Base-by-base conservation (phyloP, 2,797 vertebrate species). In the Rhodeus uyekii region DNA sequence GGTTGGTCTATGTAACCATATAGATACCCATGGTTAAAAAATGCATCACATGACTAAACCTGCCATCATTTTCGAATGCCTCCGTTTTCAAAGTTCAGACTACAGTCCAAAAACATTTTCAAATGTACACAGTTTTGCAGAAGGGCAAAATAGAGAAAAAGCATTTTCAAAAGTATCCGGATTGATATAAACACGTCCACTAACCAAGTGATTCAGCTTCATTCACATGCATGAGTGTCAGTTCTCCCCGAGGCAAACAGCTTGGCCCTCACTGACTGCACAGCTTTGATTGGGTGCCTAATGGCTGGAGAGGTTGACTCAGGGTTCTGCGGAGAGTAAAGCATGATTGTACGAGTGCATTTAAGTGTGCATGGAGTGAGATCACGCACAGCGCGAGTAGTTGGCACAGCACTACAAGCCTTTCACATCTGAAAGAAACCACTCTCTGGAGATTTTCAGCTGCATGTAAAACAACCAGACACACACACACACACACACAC, bases 391-490 rank as follows among this genome's bases (percentile, higher is more conserved):
- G 64, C 3, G 18, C 24, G 63, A 71, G 46, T 27, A 75, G 38
- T 53, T 72, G 85, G 67, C 64, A 76, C 39, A 79, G 79, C 38
- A 63, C 55, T 78, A 2, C 68, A 77, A 53, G 76, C 78, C 50
- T 38, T 42, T 42, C 67, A 88, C 83, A 81, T 86, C 81, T 85
- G 80, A 83, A 83, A 44, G 82, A 86, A 80, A 87, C 78, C 55
- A 75, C 50, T 68, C 68, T 87, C 46, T 39, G 22, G 75, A 76
- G 77, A 72, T 64, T 71, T 61, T 75, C 46, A 84, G 61, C 48
- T 84, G 82, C 75, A 85, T 82, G 80, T 60, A 63, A 83, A 53
- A 65, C 88, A 82, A 89, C 76, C 74, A 83, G 80, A 85, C 86
- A 84, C 85, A 89, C 48, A 65, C 85, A 84, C 42, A 60, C 46